phyloP scores from a whole-genome alignment of 1,140 invertebrate genomes.

The Drusus annulatus region DNA sequence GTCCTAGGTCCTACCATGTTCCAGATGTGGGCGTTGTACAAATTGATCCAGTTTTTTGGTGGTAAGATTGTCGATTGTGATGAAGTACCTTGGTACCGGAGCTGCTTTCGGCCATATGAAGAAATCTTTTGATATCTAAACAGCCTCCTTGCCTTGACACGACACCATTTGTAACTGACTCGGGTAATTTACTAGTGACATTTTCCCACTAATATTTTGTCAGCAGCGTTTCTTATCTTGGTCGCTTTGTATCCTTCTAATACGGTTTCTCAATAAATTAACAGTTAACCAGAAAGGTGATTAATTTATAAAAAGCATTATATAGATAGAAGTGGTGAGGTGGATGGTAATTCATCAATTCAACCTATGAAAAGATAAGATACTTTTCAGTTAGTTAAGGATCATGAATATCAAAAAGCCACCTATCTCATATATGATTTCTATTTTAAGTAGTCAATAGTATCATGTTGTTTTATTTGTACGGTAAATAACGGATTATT shows the following conservation, averaged over 20 bases:
- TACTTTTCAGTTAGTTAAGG: too few relatives aligned
- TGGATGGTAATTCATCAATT: too few relatives aligned
- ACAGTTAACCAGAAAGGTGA: too few relatives aligned
- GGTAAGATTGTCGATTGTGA: background rate
- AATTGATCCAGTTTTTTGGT: slow-evolving; percentile 22
- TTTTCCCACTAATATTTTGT: slow-evolving; percentile 28
- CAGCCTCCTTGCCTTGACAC: background rate
- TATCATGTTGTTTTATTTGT: too few relatives aligned
- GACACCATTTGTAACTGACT: slow-evolving; percentile 16
- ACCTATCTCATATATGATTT: too few relatives aligned
- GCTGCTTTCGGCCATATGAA: background rate
- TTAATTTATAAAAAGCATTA: too few relatives aligned
- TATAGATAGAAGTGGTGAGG: too few relatives aligned
- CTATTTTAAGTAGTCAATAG: too few relatives aligned
- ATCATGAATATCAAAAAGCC: too few relatives aligned
- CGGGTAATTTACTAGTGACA: slow-evolving; percentile 10
- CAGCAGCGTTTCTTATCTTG: background rate
- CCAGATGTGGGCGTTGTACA: slow-evolving; percentile 2
- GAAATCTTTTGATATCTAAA: slow-evolving; percentile 12
- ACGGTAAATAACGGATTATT: too few relatives aligned
- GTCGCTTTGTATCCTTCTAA: background rate
- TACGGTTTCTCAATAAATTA: background rate
- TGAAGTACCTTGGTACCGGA: background rate
- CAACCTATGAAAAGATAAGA: too few relatives aligned
- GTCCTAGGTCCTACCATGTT: background rate